A percentile compares a stretch with the other conserved stretches of the same genome.
Evolutionary conservation across 2,888 invertebrate genomes (phyloP).

Genomic region (Oxyscelio sp.): DNA sequence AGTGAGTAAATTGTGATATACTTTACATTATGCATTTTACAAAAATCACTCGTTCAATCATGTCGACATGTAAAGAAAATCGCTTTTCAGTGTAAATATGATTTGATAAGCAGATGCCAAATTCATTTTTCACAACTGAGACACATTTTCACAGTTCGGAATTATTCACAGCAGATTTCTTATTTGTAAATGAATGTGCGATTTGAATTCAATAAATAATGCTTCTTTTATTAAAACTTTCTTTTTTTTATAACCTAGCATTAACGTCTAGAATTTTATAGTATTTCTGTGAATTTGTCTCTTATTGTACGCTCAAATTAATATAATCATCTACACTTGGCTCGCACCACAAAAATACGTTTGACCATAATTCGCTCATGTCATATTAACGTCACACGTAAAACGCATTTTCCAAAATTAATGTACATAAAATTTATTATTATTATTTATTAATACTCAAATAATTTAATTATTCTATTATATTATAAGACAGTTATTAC

Average conservation of each 20-base stretch:
- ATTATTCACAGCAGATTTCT: too few relatives aligned
- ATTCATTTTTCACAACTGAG: background rate
- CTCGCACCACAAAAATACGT: background rate
- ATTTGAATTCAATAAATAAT: too few relatives aligned
- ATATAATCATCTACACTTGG: background rate
- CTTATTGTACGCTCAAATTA: background rate
- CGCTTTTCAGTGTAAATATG: too few relatives aligned
- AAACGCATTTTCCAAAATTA: background rate
- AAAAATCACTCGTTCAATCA: background rate
- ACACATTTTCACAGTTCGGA: background rate
- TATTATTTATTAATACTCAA: too few relatives aligned
- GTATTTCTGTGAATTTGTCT: background rate
- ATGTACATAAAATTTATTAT: too few relatives aligned
- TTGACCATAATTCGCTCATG: background rate
- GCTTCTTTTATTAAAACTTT: too few relatives aligned
- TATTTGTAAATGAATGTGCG: too few relatives aligned
- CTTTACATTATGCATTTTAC: background rate
- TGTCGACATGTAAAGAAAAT: background rate
- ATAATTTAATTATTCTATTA: too few relatives aligned
- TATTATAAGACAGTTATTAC: too few relatives aligned
- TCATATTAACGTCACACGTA: background rate
- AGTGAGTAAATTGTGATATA: slow-evolving; percentile 11
- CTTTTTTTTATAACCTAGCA: too few relatives aligned
- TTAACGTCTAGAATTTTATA: too few relatives aligned
- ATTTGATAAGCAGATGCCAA: background rate